Base-by-base conservation (phyloP, 2,113 vertebrate species). In the Coturnix japonica region DNA sequence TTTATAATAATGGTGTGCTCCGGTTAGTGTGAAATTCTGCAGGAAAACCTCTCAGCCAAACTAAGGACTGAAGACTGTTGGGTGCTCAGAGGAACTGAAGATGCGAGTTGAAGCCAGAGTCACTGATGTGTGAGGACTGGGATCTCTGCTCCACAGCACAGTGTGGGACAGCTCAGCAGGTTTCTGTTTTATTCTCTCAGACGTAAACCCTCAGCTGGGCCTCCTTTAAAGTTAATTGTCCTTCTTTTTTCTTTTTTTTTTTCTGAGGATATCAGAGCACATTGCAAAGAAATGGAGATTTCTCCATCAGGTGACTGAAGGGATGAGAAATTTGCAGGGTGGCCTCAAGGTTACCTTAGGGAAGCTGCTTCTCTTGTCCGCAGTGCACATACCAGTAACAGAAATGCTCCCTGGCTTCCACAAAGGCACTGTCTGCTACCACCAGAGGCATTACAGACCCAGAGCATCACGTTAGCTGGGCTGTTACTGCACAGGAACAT, bases 111-210 rank as follows among this genome's bases (percentile, higher is more conserved):
- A 2, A 4, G 49, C 60, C 37, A 49, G 14, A 30, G 60, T 20
- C 73, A 5, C 6, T 4, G 0, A 2, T 0, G 21, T 3, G 22
- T 2, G 60, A 73, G 77, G 39, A 11, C 1, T 1, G 30, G 17
- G 46, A 22, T 57, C 74, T 79, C 81, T 80, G 5, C 59, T 64
- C 57, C 1, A 0, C 15, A 44, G n/a, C 2, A 4, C 5, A 57
- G 18, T 0, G 2, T 14, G 9, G 56, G 39, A 51, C 73, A 37
- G 1, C 79, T 73, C 74, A 2, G 44, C 60, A 20, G 77, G 8
- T n/a, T 43, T 11, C 56, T 53, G 51, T 2, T 66, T 43, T 14
- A 13, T 39, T 46, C 33, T 44, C 78, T 35, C 46, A 2, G 15
- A 59, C 56, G 22, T 20, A 63, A 84, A 61, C 8, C 26, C 37